Evolutionary conservation across 1,140 invertebrate genomes (phyloP).

Genomic region (Sycophaga agraensis): DNA sequence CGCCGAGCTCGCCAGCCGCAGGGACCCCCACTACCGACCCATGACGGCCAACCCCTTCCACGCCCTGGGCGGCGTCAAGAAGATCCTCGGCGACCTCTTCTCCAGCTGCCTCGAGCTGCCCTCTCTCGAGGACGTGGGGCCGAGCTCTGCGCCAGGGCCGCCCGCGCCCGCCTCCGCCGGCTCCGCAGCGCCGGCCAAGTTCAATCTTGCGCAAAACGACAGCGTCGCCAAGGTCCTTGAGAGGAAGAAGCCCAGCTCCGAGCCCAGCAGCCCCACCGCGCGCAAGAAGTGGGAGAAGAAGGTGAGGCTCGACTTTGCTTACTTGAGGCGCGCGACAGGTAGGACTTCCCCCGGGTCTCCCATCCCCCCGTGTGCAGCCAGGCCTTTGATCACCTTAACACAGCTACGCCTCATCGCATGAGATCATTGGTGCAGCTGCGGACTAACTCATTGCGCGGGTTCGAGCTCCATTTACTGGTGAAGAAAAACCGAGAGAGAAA

Average conservation of each 20-base stretch:
- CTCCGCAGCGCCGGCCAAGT: conserved; percentile 25
- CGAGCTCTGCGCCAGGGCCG: no score
- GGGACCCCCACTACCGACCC: conserved; percentile 77
- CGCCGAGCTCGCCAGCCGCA: conserved; percentile 75
- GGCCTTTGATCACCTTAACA: no score
- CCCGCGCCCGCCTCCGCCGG: conserved; percentile 46
- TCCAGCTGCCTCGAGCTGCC: conserved; percentile 76
- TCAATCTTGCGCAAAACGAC: conserved; percentile 51
- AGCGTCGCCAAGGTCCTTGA: conserved; percentile 53
- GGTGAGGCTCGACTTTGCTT: conserved; percentile 33
- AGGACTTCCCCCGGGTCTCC: no score
- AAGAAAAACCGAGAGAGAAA: no score
- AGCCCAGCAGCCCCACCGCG: conserved; percentile 54
- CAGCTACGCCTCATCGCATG: no score
- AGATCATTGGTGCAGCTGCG: no score
- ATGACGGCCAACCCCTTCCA: conserved; percentile 73
- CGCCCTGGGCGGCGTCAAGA: conserved; percentile 72
- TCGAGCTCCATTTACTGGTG: no score
- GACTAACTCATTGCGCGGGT: no score
- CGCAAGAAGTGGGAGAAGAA: conserved; percentile 57
- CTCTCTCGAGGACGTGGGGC: conserved; percentile 58
- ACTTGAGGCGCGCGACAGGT: no score
- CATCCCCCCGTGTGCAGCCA: no score
- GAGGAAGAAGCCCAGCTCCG: conserved; percentile 53
- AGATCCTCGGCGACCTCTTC: conserved; percentile 73